Base-by-base conservation (phyloP, 2,888 invertebrate genomes). In the Cataglyphis albicans region DNA sequence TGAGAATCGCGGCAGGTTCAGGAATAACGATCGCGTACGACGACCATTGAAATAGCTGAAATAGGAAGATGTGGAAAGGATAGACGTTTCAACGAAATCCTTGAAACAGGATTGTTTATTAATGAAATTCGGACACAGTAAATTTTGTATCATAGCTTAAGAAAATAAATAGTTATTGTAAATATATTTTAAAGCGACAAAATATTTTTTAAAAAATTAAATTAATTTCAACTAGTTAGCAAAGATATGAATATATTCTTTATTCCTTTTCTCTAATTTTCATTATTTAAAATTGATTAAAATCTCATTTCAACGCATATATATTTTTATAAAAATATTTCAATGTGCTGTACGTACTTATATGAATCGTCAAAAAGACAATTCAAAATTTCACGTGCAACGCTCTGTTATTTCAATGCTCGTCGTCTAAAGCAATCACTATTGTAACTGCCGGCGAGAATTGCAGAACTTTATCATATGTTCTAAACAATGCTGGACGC, bases 381-480 rank as follows among this genome's bases (percentile, higher is more conserved):
- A 1, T 29, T n/a, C 4, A 32, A 38, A 73, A 80, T 74, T 83
- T 83, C 68, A 3, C 55, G 55, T 68, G 63, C n/a, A 55, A 38
- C 63, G 25, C n/a, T n/a, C 32, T 38, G 82, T 82, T 75, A 80
- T 7, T 76, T 9, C 25, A 25, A 74, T 12, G 59, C 32, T 65
- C 55, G 67, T 64, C 48, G 48, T 64, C 55, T 29, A 61, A 80
- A 67, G 72, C 85, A 84, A 86, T 86, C 76, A 78, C 74, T 74
- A 78, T 78, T 86, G 82, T 84, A 75, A 78, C 82, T 78, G 78
- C 81, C 57, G 38, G 52, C 65, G 75, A 67, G 73, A 84, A 84
- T 86, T 65, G 86, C 64, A 55, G 41, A 78, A 84, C 78, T 87
- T 86, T 86, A 87, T 86, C 86, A 82, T 63, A 73, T 38, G 81